Evolutionary conservation across 2,797 vertebrate genomes (phyloP), one percentile per base, ranked within the genome.

Genomic region (Parambassis ranga): DNA sequence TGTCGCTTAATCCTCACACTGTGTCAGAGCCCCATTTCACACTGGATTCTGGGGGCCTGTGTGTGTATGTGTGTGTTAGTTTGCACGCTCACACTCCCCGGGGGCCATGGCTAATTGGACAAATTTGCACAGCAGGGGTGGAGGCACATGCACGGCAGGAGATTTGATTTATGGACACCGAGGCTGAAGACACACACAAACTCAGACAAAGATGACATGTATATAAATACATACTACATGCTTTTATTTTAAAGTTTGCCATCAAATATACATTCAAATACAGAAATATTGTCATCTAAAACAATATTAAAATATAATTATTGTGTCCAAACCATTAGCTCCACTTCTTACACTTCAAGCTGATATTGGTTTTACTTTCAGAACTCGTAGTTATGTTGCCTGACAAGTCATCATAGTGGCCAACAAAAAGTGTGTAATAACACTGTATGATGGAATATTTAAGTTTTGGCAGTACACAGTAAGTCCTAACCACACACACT

Each of bases 91-190:
- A 61, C 69, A 66, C 83, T 84, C 91, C 89, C 89, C 13, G 85
- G 90, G 93, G 93, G 88, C 95, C 89, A 85, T 96, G 91, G 92
- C 95, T 96, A 95, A 98, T 97, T 94, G 95, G 93, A 96, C 95
- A 96, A 96, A 97, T 96, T 95, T 94, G 93, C 96, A 92, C 95
- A 95, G 95, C 94, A 87, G 94, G 95, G 91, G 89, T 90, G 89
- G 87, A 89, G 91, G 93, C 89, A 61, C 92, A 82, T 88, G 77
- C 90, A 71, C 82, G 55, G 90, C 91, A 79, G 90, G 90, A 88
- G 84, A 53, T 82, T 82, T 95, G 94, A 95, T 96, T 92, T 92
- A 96, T 91, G 89, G 76, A 87, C 86, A 81, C 65, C 26, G 50
- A 33, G 71, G 46, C 61, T 63, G 55, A 46, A 68, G 65, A 86